phyloP scores from a whole-genome alignment of 1,140 invertebrate species.

The Drosophila kurseongensis region DNA sequence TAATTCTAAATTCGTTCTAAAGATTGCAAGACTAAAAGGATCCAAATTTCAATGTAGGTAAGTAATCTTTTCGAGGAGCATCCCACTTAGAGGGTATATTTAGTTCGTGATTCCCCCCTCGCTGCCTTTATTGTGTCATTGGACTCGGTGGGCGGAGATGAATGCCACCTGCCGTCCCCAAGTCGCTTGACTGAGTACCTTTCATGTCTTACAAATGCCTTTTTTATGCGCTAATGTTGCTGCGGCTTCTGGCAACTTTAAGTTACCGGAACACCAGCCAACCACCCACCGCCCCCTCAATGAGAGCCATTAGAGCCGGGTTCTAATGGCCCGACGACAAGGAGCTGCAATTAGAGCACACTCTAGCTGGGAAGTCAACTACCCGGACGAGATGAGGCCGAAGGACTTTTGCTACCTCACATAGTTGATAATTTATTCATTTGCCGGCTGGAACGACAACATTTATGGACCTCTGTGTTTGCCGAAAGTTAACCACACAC shows the following conservation, averaged over 20 bases:
- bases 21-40: no score
- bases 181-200: constrained; percentile 69
- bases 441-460: constrained; percentile 53
- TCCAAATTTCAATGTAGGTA: no score
- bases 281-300: constrained; percentile 23
- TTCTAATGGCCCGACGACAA: constrained; percentile 79
- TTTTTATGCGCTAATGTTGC: constrained; percentile 79
- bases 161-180: constrained; percentile 26
- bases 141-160: constrained; percentile 7
- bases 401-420: constrained; percentile 61
- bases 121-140: constrained; percentile 26
- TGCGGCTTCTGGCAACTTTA: constrained; percentile 66
- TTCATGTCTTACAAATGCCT: constrained; percentile 81
- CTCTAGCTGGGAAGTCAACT: constrained; percentile 39
- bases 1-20: no score
- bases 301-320: constrained; percentile 59
- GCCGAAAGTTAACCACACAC: constrained; percentile 73
- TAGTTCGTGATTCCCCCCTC: background rate
- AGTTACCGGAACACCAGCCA: constrained; percentile 17
- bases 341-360: constrained; percentile 72
- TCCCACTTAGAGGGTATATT: background rate
- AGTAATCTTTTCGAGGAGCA: background rate
- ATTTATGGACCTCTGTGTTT: constrained; percentile 49
- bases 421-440: constrained; percentile 82
- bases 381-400: constrained; percentile 38